Conservation (phyloP, 2,113 vertebrate genomes). For the Rhinopithecus roxellana region DNA sequence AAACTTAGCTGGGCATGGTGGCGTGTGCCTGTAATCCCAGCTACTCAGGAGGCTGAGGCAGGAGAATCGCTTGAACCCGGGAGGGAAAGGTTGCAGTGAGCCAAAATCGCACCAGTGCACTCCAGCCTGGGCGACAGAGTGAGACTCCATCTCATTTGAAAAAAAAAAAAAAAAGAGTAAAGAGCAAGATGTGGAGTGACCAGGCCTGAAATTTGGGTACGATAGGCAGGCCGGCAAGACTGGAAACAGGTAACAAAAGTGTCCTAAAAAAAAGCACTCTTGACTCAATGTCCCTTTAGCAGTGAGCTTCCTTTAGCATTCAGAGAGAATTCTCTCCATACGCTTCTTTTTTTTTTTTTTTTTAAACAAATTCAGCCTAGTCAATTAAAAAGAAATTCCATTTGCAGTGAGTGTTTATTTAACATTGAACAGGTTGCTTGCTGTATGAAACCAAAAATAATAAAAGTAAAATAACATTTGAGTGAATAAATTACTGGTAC, state of each 20-base stretch:
- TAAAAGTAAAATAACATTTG: conserved; percentile 32
- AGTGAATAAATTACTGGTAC: not conserved
- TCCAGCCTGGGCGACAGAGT: no score
- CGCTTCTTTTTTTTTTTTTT: no score
- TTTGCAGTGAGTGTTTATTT: conserved; percentile 32
- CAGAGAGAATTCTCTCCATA: not conserved
- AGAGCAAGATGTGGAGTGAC: rapidly evolving
- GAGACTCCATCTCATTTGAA: no score
- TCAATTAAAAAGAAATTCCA: conserved; percentile 37
- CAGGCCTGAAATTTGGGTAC: not conserved
- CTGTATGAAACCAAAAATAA: not conserved
- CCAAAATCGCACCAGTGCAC: no score
- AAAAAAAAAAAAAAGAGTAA: not conserved
- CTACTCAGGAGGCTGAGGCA: no score
- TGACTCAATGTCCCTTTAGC: not conserved
- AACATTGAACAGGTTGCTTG: conserved; percentile 26
- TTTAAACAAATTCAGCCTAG: not conserved
- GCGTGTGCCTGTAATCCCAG: no score
- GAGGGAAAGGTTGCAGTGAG: no score
- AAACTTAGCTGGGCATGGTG: no score
- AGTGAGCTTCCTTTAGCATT: not conserved
- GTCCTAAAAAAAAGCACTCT: not conserved
- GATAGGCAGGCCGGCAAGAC: rapidly evolving
- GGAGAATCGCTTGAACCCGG: no score
- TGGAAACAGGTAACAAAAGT: not conserved